Percentiles rank a stretch among this genome's conserved stretches.
Evolutionary conservation across 1,140 invertebrate genomes (phyloP).

Genomic region (Drepana arcuata): DNA sequence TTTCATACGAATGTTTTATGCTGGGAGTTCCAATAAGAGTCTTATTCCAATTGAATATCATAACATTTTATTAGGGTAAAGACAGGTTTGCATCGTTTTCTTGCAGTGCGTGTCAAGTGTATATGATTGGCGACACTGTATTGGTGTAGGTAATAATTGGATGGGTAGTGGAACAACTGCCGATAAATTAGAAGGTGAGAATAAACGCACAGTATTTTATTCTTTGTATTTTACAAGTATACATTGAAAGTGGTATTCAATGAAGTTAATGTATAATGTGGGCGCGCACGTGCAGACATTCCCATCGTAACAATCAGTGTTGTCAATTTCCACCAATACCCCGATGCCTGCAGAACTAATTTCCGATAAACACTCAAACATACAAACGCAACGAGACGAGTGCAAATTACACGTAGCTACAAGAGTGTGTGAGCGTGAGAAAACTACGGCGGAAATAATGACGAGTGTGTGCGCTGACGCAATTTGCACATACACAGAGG

Average conservation of each 20-base stretch:
- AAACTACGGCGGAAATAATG: slow-evolving; percentile 51
- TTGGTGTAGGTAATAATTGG: slow-evolving; percentile 10
- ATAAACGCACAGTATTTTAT: slow-evolving; percentile 14
- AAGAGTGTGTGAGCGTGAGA: slow-evolving; percentile 59
- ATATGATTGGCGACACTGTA: slow-evolving; percentile 4
- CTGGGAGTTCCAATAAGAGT: slow-evolving; percentile 2
- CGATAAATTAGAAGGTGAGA: slow-evolving; percentile 30
- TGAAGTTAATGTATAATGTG: slow-evolving; percentile 43
- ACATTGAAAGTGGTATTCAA: slow-evolving; percentile 19
- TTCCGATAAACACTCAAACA: slow-evolving; percentile 53
- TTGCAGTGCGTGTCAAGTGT: too few relatives aligned
- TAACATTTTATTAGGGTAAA: background rate
- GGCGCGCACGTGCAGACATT: slow-evolving; percentile 38
- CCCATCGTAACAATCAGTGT: slow-evolving; percentile 45
- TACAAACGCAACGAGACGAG: slow-evolving; percentile 26
- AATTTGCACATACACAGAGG: slow-evolving; percentile 18
- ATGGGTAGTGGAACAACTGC: slow-evolving; percentile 23
- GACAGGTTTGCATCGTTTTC: background rate
- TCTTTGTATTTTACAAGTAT: slow-evolving; percentile 40
- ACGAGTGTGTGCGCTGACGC: slow-evolving; percentile 23
- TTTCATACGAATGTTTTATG: too few relatives aligned
- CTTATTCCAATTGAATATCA: slow-evolving; percentile 1
- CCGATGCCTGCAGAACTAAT: slow-evolving; percentile 46
- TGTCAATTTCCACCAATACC: slow-evolving; percentile 49
- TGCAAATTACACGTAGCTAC: slow-evolving; percentile 41